phyloP scores from a whole-genome alignment of 2,113 vertebrate genomes.

The Petrocephalus microphthalmus region DNA sequence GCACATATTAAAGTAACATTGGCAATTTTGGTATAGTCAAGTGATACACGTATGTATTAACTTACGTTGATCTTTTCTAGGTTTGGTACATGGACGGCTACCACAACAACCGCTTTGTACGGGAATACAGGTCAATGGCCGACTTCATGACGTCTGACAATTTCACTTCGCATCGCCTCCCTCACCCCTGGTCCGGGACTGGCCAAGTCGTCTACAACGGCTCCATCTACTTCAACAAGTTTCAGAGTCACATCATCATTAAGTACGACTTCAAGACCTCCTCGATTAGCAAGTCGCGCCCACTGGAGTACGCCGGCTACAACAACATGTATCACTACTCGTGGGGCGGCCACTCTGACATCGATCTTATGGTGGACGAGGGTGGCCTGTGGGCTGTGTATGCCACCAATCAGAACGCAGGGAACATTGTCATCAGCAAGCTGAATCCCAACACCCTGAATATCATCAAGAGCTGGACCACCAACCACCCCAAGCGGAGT shows the following conservation, averaged over 20 bases:
- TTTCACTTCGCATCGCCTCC: constrained; percentile 84
- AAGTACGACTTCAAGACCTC: constrained; percentile 77
- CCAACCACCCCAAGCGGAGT: constrained; percentile 81
- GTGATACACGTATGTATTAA: neutral
- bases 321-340: constrained; percentile 91
- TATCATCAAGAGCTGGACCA: constrained; percentile 76
- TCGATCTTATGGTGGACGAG: constrained; percentile 86
- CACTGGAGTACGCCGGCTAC: constrained; percentile 81
- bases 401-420: constrained; percentile 84
- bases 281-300: constrained; percentile 74
- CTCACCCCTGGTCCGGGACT: constrained; percentile 81
- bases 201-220: constrained; percentile 88
- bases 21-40: neutral
- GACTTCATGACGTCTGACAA: constrained; percentile 85
- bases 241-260: constrained; percentile 88
- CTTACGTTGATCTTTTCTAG: constrained; percentile 41
- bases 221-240: constrained; percentile 88
- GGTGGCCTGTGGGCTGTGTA: constrained; percentile 82
- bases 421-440: constrained; percentile 85
- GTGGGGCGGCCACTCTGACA: constrained; percentile 86
- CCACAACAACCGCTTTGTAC: constrained; percentile 86
- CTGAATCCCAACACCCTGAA: constrained; percentile 76
- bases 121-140: constrained; percentile 76
- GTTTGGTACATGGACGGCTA: constrained; percentile 92
- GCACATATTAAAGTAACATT: neutral